Evolutionary conservation across 2,113 vertebrate genomes (phyloP).

Genomic region (Calidris pygmaea): DNA sequence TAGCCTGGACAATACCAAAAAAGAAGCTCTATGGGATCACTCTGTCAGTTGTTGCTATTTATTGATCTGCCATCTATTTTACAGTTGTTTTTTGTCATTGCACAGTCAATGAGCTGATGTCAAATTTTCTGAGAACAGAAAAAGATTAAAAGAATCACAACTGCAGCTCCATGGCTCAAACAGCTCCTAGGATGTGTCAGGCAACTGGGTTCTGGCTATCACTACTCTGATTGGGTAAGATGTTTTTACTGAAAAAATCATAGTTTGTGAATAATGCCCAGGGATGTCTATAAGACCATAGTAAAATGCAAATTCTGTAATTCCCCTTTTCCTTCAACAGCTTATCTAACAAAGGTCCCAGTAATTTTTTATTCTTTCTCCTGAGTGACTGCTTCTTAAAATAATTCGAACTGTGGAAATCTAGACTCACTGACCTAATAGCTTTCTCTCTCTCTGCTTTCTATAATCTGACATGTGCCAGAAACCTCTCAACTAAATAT

Average conservation of each 20-base stretch:
- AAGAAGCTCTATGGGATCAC: not conserved
- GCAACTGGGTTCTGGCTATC: not conserved
- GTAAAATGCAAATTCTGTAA: not conserved
- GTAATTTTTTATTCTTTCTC: not conserved
- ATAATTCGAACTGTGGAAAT: not conserved
- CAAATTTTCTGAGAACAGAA: not conserved
- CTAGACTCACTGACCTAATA: not conserved
- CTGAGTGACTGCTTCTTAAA: not conserved
- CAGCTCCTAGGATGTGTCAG: not conserved
- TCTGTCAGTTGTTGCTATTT: not conserved
- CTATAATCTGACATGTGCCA: conserved; percentile 20
- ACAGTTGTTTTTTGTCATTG: not conserved
- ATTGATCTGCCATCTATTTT: not conserved
- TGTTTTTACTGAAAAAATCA: not conserved
- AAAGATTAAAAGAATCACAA: not conserved
- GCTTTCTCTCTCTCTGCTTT: not conserved
- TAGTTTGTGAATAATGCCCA: not conserved
- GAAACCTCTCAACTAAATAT: not conserved
- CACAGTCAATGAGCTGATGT: not conserved
- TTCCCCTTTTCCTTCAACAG: not conserved
- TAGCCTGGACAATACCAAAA: not conserved
- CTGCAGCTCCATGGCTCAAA: not conserved
- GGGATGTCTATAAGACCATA: not conserved
- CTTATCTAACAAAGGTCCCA: not conserved
- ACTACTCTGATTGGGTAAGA: not conserved